Evolutionary conservation across 2,888 invertebrate species (phyloP).

Genomic region (Megastigmus dorsalis): DNA sequence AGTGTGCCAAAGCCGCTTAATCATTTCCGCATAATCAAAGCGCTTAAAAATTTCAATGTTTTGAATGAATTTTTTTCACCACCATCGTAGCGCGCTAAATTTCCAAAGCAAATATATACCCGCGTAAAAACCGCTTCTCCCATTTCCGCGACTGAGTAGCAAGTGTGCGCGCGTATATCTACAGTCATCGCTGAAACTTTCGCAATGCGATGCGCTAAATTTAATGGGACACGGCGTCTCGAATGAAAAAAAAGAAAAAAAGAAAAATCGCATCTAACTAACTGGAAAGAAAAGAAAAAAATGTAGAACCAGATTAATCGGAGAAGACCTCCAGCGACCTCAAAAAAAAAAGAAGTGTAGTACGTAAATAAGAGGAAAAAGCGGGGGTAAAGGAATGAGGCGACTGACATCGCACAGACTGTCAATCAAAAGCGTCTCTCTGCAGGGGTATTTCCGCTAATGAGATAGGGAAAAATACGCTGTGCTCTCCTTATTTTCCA

Average conservation of each 20-base stretch:
- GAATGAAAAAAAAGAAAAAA: constrained; percentile 12
- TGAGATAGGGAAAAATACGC: constrained; percentile 49
- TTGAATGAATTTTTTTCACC: neutral
- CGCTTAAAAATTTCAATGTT: neutral
- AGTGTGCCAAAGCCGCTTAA: constrained; percentile 40
- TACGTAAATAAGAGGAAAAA: too few relatives aligned
- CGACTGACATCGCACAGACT: too few relatives aligned
- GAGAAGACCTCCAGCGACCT: constrained; percentile 26
- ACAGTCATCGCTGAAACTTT: constrained; percentile 6
- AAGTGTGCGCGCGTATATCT: neutral
- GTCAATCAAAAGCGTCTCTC: constrained; percentile 25
- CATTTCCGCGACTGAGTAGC: neutral
- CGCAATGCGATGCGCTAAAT: constrained; percentile 35
- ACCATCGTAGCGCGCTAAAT: neutral
- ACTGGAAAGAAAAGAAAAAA: constrained; percentile 25
- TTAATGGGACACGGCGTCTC: constrained; percentile 27
- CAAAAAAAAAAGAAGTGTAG: too few relatives aligned
- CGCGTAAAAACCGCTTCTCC: too few relatives aligned
- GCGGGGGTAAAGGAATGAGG: neutral
- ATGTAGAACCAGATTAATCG: constrained; percentile 38
- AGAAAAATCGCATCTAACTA: constrained; percentile 35
- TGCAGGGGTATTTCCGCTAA: constrained; percentile 5
- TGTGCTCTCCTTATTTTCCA: constrained; percentile 1
- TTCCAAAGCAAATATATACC: constrained; percentile 36
- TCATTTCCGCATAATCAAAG: neutral